These are phyloP conservation scores for Oreocharis arfaki DNA, from an alignment of 2,113 vertebrate genomes.

Conservation along the genomic window DNA sequence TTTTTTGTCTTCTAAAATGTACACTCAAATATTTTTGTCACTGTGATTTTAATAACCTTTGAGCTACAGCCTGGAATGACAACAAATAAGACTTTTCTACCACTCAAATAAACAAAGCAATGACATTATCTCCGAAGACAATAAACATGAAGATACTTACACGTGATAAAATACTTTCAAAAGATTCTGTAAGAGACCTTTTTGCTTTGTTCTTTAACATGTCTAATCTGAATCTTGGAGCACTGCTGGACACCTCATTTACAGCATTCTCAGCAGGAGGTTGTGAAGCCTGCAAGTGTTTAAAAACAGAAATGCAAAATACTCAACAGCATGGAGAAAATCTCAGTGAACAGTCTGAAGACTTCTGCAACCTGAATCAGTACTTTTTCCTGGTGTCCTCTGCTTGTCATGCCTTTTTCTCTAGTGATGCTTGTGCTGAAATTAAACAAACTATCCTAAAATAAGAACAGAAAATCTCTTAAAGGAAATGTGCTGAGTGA, in stretches of 20 bases:
- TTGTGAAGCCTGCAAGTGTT: constrained; percentile 48
- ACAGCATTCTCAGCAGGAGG: constrained; percentile 61
- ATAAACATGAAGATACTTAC: constrained; percentile 52
- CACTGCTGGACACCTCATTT: constrained; percentile 74
- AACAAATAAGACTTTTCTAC: background rate
- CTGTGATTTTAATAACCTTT: background rate
- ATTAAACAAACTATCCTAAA: background rate
- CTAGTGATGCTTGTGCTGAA: background rate
- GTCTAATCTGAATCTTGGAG: constrained; percentile 84
- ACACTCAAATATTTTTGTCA: background rate
- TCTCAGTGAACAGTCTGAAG: background rate
- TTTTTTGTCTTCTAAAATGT: background rate
- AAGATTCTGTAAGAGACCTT: constrained; percentile 88
- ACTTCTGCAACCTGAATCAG: background rate
- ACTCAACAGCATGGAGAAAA: background rate
- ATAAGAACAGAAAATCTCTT: background rate
- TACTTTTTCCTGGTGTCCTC: background rate
- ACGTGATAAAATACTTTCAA: constrained; percentile 85
- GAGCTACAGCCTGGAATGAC: background rate
- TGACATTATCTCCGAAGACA: background rate
- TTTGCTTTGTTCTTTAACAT: constrained; percentile 90
- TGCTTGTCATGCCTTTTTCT: background rate
- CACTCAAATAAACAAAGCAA: background rate
- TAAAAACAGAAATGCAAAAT: background rate
- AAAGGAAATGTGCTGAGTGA: background rate